Evolutionary conservation across 2,888 invertebrate genomes (phyloP).

Genomic region (Orchestes rusci): DNA sequence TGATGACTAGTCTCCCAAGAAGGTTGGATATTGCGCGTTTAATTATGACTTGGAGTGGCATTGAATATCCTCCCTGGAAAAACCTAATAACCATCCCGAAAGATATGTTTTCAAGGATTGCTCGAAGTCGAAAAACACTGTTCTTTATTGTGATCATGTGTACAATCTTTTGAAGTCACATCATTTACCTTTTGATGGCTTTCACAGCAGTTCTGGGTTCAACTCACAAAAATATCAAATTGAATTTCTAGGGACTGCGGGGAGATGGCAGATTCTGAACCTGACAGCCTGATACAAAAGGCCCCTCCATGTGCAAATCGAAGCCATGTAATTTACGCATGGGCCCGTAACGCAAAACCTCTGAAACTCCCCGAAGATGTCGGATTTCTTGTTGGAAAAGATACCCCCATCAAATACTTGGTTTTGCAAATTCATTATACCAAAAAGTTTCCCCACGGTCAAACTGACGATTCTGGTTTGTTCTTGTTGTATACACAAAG

Average conservation of each 20-base stretch:
- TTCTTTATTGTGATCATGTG: no score
- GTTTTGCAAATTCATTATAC: constrained; percentile 74
- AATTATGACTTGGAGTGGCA: no score
- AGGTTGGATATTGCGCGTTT: no score
- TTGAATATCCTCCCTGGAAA: no score
- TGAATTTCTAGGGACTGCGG: constrained; percentile 83
- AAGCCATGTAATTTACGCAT: constrained; percentile 80
- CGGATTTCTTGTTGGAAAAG: constrained; percentile 85
- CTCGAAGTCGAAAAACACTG: no score
- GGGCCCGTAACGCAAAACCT: constrained; percentile 87
- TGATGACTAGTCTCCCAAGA: no score
- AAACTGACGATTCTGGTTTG: constrained; percentile 79
- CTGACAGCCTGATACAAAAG: constrained; percentile 43
- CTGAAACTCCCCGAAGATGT: constrained; percentile 76
- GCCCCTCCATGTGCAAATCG: constrained; percentile 71
- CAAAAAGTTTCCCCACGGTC: constrained; percentile 51
- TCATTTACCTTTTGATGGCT: no score
- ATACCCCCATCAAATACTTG: constrained; percentile 76
- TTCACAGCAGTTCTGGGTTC: no score
- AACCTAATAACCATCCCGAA: no score
- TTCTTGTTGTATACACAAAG: constrained; percentile 68
- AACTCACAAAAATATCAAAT: no score
- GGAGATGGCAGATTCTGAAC: constrained; percentile 66
- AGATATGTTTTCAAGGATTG: no score
- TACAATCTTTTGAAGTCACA: no score